These are phyloP conservation scores for Brotula barbata DNA, from an alignment of 2,797 vertebrate species.

Conservation along the genomic window DNA sequence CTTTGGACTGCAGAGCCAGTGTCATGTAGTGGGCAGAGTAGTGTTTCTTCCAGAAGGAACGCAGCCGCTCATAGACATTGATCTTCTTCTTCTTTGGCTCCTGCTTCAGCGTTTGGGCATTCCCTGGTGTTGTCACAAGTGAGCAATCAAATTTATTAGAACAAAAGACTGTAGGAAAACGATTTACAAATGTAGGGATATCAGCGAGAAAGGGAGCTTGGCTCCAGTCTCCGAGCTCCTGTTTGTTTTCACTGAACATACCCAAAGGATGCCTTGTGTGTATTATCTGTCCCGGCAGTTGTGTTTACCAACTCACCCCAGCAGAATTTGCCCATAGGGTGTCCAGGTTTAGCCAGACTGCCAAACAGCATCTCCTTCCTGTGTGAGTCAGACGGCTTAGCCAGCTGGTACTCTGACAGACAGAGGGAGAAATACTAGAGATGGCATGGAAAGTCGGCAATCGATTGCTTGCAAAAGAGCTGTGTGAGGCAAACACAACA, in stretches of 20 bases:
- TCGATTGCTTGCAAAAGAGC: conserved; percentile 12
- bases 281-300: conserved; percentile 52
- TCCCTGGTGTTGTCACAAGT: conserved; percentile 78
- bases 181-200: conserved; percentile 23
- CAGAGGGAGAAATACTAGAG: conserved; percentile 50
- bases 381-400: conserved; percentile 93
- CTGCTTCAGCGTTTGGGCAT: conserved; percentile 91
- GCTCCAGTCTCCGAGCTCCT: conserved; percentile 29
- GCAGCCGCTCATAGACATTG: conserved; percentile 88
- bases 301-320: conserved; percentile 86
- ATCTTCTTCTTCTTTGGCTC: conserved; percentile 91
- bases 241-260: conserved; percentile 56
- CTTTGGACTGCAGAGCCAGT: conserved; percentile 94
- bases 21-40: conserved; percentile 98
- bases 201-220: conserved; percentile 33
- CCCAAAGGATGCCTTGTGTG: conserved; percentile 52
- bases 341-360: conserved; percentile 90
- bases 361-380: conserved; percentile 98
- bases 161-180: conserved; percentile 9
- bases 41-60: conserved; percentile 92
- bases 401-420: conserved; percentile 92
- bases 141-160: conserved; percentile 35
- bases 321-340: conserved; percentile 98
- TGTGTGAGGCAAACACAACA: background rate
- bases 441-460: conserved; percentile 7